Base-by-base conservation (phyloP, 2,113 vertebrate species). In the Apus apus region DNA sequence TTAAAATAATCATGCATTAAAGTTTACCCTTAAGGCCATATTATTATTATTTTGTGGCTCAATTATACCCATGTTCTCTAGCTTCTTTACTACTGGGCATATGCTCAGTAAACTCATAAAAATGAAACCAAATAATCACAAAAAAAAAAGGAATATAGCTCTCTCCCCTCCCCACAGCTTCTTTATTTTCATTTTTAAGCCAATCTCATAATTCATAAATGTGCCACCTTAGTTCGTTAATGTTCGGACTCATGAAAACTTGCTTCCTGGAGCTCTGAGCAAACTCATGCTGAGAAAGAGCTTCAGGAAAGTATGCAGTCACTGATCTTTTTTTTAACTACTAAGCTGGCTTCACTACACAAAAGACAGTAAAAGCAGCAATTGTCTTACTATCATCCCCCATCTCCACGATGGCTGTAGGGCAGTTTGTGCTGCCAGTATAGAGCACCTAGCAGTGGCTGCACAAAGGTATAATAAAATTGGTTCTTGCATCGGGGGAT, bases 141-240 rank as follows among this genome's bases (percentile, higher is more conserved):
- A 34, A 9, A 56, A 70, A 78, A 56, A 70, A 77, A 85, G 1
- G 23, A 80, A 86, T 23, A n/a, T 4, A 53, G 32, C 0, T 7
- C 1, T 16, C 13, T 23, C 7, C 40, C 16, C 19, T 16, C 3
- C 5, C 2, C n/a, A 23, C 56, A 18, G 14, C 10, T 45, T 91
- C 54, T 76, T 50, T 71, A 86, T 76, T 66, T 76, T 88, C 48
- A 22, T 77, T 94, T 94, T 95, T 43, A 92, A 79, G 67, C 8
- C 62, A 62, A 48, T 74, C 32, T 77, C 60, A 45, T 45, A 76
- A 85, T 17, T 51, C 43, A 75, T 51, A 70, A 86, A 91, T 43
- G 27, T 79, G 58, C 29, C 85, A 87, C 50, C 81, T 83, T 79
- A 61, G 83, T 97, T 95, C 93, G 64, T 30, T 83, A 93, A 71